These are phyloP conservation scores for Eulithis testata DNA, from an alignment of 2,888 invertebrate genomes.

Conservation along the genomic window DNA sequence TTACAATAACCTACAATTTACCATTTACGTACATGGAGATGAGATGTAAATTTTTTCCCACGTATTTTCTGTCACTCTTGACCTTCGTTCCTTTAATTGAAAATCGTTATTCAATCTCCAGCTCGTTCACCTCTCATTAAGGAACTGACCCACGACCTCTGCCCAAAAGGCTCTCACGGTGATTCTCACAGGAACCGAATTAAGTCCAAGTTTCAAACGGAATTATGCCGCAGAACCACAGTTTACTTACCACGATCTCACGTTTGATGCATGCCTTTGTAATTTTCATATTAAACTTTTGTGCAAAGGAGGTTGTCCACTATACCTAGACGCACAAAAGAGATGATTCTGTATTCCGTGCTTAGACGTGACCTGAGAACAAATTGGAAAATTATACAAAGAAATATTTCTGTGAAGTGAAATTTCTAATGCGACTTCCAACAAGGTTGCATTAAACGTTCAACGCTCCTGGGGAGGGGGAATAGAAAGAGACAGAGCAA, in stretches of 20 bases:
- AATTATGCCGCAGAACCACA: slow-evolving; percentile 31
- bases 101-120: slow-evolving; percentile 21
- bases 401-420: too few species aligned
- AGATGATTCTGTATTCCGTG: too few species aligned
- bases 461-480: too few species aligned
- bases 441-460: too few species aligned
- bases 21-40: too few species aligned
- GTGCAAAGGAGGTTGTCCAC: slow-evolving; percentile 21
- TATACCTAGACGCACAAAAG: slow-evolving; percentile 1
- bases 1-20: too few species aligned
- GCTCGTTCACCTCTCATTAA: slow-evolving; percentile 36
- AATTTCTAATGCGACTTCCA: too few species aligned
- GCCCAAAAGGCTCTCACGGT: slow-evolving; percentile 41
- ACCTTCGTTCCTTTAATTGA: slow-evolving; percentile 21
- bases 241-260: slow-evolving; percentile 42
- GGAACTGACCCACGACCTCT: slow-evolving; percentile 42
- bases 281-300: slow-evolving; percentile 31
- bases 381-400: not conserved
- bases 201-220: slow-evolving; percentile 33
- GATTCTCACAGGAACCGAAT: slow-evolving; percentile 42
- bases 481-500: too few species aligned
- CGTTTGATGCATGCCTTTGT: slow-evolving; percentile 38
- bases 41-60: too few species aligned
- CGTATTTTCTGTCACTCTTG: not conserved
- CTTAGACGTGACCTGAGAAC: not conserved